Conservation (phyloP, 2,797 vertebrate species). For the Sebastes diploproa region DNA sequence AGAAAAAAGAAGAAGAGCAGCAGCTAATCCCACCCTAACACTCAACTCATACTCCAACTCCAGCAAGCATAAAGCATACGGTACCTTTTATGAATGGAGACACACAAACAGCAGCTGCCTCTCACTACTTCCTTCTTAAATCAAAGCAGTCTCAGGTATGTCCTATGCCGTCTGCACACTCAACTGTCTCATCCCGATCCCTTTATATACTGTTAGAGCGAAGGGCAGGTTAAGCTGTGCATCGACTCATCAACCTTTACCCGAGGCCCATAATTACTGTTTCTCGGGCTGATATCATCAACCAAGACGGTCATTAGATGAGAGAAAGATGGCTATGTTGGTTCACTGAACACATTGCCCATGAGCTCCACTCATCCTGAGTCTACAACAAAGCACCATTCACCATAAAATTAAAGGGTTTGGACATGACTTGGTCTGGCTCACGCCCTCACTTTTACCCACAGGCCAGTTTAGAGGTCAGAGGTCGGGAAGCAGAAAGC, state of each 20-base stretch:
- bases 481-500: neutral
- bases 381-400: conserved; percentile 34
- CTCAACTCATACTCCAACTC: neutral
- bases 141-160: neutral
- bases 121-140: neutral
- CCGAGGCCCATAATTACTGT: conserved; percentile 54
- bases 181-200: neutral
- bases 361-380: conserved; percentile 28
- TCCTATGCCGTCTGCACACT: neutral
- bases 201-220: conserved; percentile 45
- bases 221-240: neutral
- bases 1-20: neutral
- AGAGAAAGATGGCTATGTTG: conserved; percentile 11
- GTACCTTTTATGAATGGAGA: conserved; percentile 34
- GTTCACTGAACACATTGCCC: conserved; percentile 34
- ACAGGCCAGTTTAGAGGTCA: conserved; percentile 34
- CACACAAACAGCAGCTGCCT: neutral
- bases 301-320: conserved; percentile 58
- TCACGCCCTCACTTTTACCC: conserved; percentile 6
- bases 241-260: conserved; percentile 24
- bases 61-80: neutral
- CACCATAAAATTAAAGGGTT: conserved; percentile 47
- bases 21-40: neutral
- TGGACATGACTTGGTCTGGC: neutral
- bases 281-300: conserved; percentile 36